Base-by-base conservation (phyloP, 2,113 vertebrate genomes). In the Reinhardtius hippoglossoides region DNA sequence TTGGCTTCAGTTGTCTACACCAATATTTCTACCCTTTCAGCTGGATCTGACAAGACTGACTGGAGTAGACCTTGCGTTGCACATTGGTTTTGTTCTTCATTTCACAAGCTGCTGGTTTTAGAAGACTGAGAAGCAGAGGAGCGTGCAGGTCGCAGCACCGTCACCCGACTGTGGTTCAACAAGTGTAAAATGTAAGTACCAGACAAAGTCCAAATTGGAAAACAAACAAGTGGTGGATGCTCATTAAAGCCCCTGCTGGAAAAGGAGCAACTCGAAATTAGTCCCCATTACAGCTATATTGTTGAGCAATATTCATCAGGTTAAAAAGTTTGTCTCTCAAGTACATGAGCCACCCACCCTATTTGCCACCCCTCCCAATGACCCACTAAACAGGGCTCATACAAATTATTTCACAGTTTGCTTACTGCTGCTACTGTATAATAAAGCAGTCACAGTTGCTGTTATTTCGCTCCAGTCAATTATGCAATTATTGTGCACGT, bases 41-140 rank as follows among this genome's bases (percentile, higher is more conserved):
- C 69, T 56, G 57, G n/a, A 73, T 82, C 54, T 75, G 81, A 73
- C 46, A 52, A 57, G 57, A 60, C 81, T 82, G 89, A 81, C 82
- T 76, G 67, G 37, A 71, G 54, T 58, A 83, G 73, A 80, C 70
- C 73, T 73, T 87, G 87, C 74, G 44, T 72, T 82, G 81, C 82
- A 90, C 83, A 88, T 90, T 78, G 83, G 87, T 88, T 92, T 89
- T 15, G 56, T 86, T 85, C 86, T 82, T 86, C 76, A 73, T 88
- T 87, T 89, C 81, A 88, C 82, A 88, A 87, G 55, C 64, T 62
- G 57, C 79, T 67, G 84, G 73, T 81, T 76, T 67, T 27, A 71
- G 55, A 66, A 65, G 81, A 73, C 77, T 76, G 67, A 69, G 69
- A 77, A 74, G 62, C 76, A 67, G 73, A 72, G 24, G 59, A 84